Percentiles rank a stretch among this genome's conserved stretches.
Evolutionary conservation across 2,113 vertebrate genomes (phyloP).

Genomic region (Notiomystis cincta): DNA sequence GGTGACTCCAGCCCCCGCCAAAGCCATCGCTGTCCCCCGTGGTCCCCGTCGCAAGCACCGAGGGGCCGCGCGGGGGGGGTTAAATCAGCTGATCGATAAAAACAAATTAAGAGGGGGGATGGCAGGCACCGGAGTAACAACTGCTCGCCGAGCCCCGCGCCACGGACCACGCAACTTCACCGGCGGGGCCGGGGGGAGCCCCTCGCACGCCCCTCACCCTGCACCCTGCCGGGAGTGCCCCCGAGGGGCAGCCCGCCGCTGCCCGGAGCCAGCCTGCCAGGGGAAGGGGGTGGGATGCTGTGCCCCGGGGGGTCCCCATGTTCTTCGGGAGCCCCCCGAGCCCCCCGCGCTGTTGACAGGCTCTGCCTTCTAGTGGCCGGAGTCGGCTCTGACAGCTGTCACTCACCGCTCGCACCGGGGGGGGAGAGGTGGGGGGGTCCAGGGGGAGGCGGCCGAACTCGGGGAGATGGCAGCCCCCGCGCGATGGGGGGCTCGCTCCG

Average conservation of each 20-base stretch:
- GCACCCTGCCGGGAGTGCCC: too few species aligned
- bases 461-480: not conserved
- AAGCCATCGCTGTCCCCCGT: not conserved
- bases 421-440: not conserved
- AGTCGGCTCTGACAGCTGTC: slow-evolving; percentile 68
- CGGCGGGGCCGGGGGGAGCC: not conserved
- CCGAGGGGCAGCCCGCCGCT: not conserved
- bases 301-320: slow-evolving; percentile 19
- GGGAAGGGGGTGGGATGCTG: not conserved
- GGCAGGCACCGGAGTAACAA: slow-evolving; percentile 7
- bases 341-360: slow-evolving; percentile 16
- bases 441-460: not conserved
- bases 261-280: not conserved
- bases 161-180: not conserved
- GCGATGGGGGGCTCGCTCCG: not conserved
- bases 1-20: not conserved
- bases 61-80: not conserved
- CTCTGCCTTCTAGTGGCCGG: slow-evolving; percentile 25
- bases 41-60: not conserved
- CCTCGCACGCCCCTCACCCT: not conserved
- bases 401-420: slow-evolving; percentile 12
- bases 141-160: not conserved
- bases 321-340: not conserved
- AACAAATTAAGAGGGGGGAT: slow-evolving; percentile 25
- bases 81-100: slow-evolving; percentile 41